phyloP scores from a whole-genome alignment of 2,888 invertebrate species.

The Megamerina dolium region DNA sequence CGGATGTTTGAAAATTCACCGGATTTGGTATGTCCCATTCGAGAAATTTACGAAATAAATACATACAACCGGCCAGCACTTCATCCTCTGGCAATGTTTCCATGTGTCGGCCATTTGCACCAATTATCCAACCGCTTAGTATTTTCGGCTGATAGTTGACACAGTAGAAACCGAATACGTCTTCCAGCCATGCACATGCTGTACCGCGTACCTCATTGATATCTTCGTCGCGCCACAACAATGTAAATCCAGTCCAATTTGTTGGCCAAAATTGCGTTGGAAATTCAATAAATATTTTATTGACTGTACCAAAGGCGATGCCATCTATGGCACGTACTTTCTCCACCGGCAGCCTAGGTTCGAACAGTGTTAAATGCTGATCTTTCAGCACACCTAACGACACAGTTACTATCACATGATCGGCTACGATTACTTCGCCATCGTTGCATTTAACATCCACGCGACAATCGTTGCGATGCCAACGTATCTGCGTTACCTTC shows the following conservation, averaged over 20 bases:
- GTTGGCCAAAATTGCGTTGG: conserved; percentile 56
- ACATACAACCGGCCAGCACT: conserved; percentile 39
- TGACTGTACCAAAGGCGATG: conserved; percentile 57
- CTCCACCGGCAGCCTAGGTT: conserved; percentile 50
- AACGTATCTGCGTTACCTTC: conserved; percentile 33
- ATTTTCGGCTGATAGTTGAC: conserved; percentile 59
- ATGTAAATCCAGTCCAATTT: conserved; percentile 52
- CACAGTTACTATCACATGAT: conserved; percentile 58
- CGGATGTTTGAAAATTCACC: conserved; percentile 50
- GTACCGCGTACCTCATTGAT: conserved; percentile 38
- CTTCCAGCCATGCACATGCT: conserved; percentile 56
- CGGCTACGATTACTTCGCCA: conserved; percentile 50
- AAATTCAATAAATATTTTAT: conserved; percentile 60
- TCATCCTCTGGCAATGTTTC: conserved; percentile 56
- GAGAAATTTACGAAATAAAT: conserved; percentile 43
- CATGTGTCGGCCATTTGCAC: conserved; percentile 56
- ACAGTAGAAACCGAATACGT: conserved; percentile 62
- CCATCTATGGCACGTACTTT: conserved; percentile 53
- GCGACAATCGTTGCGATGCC: conserved; percentile 36
- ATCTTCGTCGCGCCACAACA: conserved; percentile 57
- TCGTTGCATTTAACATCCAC: conserved; percentile 42
- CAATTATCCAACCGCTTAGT: conserved; percentile 67
- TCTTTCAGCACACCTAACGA: conserved; percentile 60
- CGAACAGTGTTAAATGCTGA: conserved; percentile 45
- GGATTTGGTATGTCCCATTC: conserved; percentile 42